These are phyloP conservation scores for Leptinotarsa texana DNA, from an alignment of 1,140 invertebrate species.

Conservation along the genomic window DNA sequence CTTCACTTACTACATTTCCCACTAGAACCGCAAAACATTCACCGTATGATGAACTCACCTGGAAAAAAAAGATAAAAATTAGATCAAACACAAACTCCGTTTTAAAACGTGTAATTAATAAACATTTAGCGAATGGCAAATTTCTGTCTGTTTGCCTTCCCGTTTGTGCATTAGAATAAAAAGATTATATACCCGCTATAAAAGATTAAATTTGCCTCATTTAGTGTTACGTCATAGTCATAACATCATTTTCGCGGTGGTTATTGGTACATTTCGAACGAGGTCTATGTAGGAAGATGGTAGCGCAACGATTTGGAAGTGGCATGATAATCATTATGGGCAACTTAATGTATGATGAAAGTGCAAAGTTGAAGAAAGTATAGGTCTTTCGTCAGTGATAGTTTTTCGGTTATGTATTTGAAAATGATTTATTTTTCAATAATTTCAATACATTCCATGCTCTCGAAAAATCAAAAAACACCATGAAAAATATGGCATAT, in stretches of 20 bases:
- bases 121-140: not conserved
- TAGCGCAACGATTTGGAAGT: not conserved
- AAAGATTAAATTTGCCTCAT: constrained; percentile 18
- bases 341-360: too few relatives aligned
- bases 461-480: too few relatives aligned
- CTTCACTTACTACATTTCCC: not conserved
- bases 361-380: too few relatives aligned
- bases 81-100: constrained; percentile 8
- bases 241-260: constrained; percentile 10
- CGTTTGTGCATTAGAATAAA: constrained; percentile 11
- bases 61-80: constrained; percentile 16
- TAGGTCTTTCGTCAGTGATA: too few relatives aligned
- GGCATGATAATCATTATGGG: not conserved
- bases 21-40: not conserved
- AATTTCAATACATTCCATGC: too few relatives aligned
- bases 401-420: too few relatives aligned
- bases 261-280: constrained; percentile 17
- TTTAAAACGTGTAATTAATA: not conserved
- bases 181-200: constrained; percentile 11
- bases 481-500: too few relatives aligned
- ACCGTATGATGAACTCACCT: constrained; percentile 4
- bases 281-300: not conserved
- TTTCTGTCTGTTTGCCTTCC: constrained; percentile 11
- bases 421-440: too few relatives aligned
- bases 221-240: constrained; percentile 14